These are phyloP conservation scores for Scalopus aquaticus DNA, from an alignment of 2,113 vertebrate species.

Conservation along the genomic window DNA sequence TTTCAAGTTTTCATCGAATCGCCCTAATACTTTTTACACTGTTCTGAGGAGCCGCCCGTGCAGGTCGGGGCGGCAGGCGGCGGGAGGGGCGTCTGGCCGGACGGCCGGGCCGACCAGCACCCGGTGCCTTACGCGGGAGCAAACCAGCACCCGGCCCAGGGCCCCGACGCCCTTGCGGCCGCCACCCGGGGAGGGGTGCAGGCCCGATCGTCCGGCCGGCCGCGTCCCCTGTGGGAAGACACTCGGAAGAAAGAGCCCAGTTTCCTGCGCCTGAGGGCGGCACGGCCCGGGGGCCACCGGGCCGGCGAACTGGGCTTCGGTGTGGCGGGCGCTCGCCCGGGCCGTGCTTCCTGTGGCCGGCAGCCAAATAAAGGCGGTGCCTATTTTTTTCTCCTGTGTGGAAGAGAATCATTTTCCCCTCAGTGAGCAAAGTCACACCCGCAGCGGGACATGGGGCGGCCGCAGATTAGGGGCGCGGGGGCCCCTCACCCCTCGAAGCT, in stretches of 20 bases:
- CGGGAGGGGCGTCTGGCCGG: not conserved
- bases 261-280: not conserved
- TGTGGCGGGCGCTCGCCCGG: no score
- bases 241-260: not conserved
- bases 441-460: not conserved
- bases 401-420: constrained; percentile 20
- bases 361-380: constrained; percentile 79
- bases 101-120: not conserved
- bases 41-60: not conserved
- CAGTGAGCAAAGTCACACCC: not conserved
- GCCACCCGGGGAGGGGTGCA: no score
- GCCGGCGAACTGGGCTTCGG: no score
- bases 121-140: not conserved
- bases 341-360: constrained; percentile 74
- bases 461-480: not conserved
- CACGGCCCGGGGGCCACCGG: no score
- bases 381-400: constrained; percentile 80
- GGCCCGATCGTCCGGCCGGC: no score
- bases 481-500: not conserved
- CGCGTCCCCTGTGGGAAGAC: not conserved
- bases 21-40: not conserved
- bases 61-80: not conserved
- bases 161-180: no score
- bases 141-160: not conserved
- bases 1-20: not conserved